These are phyloP conservation scores for Diploscapter pachys DNA, from an alignment of 1,140 invertebrate species.

Conservation along the genomic window DNA sequence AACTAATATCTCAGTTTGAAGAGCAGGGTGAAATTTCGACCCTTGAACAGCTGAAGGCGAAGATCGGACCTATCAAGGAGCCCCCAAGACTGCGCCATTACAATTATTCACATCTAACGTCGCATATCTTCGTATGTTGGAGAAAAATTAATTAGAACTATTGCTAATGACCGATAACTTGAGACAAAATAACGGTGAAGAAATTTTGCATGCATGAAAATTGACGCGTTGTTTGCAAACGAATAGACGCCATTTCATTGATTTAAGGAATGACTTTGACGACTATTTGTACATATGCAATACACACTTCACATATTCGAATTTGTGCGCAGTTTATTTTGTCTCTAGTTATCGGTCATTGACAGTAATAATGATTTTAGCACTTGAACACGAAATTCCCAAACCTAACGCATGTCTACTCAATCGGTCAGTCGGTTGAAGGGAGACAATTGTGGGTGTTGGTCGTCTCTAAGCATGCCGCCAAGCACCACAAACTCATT, in stretches of 20 bases:
- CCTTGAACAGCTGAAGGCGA: constrained; percentile 12
- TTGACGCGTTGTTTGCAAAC: no score
- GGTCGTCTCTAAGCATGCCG: constrained; percentile 79
- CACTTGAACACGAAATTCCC: constrained; percentile 25
- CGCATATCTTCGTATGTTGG: constrained; percentile 19
- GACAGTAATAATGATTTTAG: constrained; percentile 23
- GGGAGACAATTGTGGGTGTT: constrained; percentile 65
- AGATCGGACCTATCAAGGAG: constrained; percentile 18
- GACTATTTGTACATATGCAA: not conserved
- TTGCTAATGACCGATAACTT: not conserved
- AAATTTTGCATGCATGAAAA: not conserved
- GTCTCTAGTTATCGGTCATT: not conserved
- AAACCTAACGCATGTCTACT: constrained; percentile 38
- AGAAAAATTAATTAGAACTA: not conserved
- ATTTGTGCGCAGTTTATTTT: not conserved
- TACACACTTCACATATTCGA: not conserved
- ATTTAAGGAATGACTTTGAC: not conserved
- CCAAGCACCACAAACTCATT: constrained; percentile 77
- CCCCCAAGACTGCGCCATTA: constrained; percentile 11
- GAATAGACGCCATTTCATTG: not conserved
- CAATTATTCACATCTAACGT: constrained; percentile 27
- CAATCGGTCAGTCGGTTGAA: constrained; percentile 32
- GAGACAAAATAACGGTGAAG: not conserved
- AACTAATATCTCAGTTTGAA: constrained; percentile 18
- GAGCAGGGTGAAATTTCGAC: constrained; percentile 24